Evolutionary conservation across 1,140 invertebrate species (phyloP), one percentile per base, ranked within the genome.

Genomic region (Aphaenogaster ashmeadi): DNA sequence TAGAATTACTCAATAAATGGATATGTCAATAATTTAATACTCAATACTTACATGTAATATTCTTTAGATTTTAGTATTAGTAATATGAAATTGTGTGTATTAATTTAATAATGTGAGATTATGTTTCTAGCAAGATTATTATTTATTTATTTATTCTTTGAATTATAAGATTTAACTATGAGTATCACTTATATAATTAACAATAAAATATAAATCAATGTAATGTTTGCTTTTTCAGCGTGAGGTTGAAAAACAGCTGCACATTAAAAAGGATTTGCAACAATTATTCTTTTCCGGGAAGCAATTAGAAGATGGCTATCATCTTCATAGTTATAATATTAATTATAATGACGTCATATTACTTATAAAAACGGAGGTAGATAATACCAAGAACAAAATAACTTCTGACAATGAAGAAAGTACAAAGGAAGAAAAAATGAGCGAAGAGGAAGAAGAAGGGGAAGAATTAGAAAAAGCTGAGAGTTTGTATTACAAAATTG

Each of bases 341-440:
- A 97, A 97, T 88, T 93, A 98, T 1, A 98, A 98, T 95, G 97
- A 98, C 95, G 97, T 98, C 18, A 97, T 98, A 79, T 97, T 98
- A 92, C 93, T 98, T 18, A 96, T 91, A 47, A 94, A 91, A 85
- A 50, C 62, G 91, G 86, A 90, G 78, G 64, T 92, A 60, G 89
- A 87, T 41, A 78, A 93, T 87, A 77, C 88, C 41, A 86, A 92
- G 27, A 89, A 74, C 41, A 83, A 93, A 69, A 21, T 84, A 47
- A 83, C 74, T 1, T 84, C 69, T 4, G 85, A 21, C 38, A 78
- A 64, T n/a, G 74, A 36, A 58, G 8, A 3, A 2, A 71, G 8
- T 33, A 75, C 41, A 33, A 80, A 47, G 54, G 69, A 90, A 50
- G 86, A 81, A 21, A 71, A 77, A n/a, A 13, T 8, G 38, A 85